These are phyloP conservation scores for Bovichtus variegatus DNA, from an alignment of 2,797 vertebrate species.

Conservation along the genomic window DNA sequence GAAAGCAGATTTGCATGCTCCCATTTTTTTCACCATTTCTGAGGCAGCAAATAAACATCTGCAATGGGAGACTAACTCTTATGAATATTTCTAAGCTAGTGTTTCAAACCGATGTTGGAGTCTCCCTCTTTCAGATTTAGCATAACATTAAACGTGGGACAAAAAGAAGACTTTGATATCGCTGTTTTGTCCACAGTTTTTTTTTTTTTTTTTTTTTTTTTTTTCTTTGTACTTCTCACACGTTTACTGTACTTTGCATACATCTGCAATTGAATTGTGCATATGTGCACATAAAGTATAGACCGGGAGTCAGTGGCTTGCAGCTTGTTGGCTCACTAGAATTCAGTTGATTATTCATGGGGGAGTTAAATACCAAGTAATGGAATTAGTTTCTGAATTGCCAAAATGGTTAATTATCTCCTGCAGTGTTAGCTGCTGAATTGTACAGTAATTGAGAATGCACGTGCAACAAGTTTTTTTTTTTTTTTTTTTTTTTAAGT, in stretches of 20 bases:
- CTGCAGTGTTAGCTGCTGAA: conserved; percentile 36
- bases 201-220: too few species aligned
- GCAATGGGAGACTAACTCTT: conserved; percentile 71
- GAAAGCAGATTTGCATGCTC: conserved; percentile 79
- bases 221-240: conserved; percentile 41
- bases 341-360: conserved; percentile 50
- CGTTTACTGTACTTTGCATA: conserved; percentile 67
- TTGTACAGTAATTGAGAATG: conserved; percentile 24
- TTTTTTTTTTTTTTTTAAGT: too few species aligned
- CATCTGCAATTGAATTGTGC: conserved; percentile 60
- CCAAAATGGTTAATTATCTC: conserved; percentile 65
- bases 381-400: conserved; percentile 69
- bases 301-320: conserved; percentile 17
- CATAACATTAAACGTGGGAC: conserved; percentile 68
- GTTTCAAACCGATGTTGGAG: conserved; percentile 58
- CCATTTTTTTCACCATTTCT: conserved; percentile 46
- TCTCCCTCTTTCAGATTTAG: conserved; percentile 60
- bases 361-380: conserved; percentile 67
- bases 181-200: conserved; percentile 52
- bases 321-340: conserved; percentile 47
- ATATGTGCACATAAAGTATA: conserved; percentile 29
- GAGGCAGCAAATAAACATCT: conserved; percentile 74
- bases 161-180: conserved; percentile 64
- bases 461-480: conserved; percentile 59
- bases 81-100: conserved; percentile 70